These are phyloP conservation scores for Acanthochromis polyacanthus DNA, from an alignment of 2,113 vertebrate genomes.

Conservation along the genomic window DNA sequence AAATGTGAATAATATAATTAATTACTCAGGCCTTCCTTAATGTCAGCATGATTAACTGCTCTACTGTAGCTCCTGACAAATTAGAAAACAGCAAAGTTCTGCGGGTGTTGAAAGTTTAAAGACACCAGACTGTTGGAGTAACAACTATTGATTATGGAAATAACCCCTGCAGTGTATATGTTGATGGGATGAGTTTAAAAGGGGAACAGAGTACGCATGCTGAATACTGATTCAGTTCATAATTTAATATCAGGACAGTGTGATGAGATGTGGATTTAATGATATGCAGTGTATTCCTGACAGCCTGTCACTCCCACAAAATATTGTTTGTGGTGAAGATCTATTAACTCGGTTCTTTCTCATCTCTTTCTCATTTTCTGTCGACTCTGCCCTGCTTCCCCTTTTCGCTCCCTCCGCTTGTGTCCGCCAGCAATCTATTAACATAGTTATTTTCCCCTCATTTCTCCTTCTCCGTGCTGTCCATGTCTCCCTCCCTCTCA, in stretches of 20 bases:
- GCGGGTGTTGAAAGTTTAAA: conserved; percentile 35
- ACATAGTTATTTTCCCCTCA: conserved; percentile 27
- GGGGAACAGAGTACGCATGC: neutral
- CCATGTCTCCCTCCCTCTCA: conserved; percentile 16
- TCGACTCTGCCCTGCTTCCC: conserved; percentile 25
- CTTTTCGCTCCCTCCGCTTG: neutral
- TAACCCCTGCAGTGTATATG: conserved; percentile 30
- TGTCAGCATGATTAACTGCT: conserved; percentile 24
- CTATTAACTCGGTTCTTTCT: conserved; percentile 45
- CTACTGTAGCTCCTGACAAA: conserved; percentile 7
- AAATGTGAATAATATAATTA: conserved; percentile 14
- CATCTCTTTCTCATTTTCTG: conserved; percentile 34
- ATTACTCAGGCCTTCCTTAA: conserved; percentile 1
- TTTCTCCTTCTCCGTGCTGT: conserved; percentile 11
- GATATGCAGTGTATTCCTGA: conserved; percentile 39
- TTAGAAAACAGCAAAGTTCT: conserved; percentile 24
- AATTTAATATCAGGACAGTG: conserved; percentile 36
- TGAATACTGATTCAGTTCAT: conserved; percentile 44
- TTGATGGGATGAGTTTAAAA: conserved; percentile 25
- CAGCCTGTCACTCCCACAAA: conserved; percentile 45
- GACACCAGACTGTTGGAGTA: conserved; percentile 44
- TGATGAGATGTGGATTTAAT: conserved; percentile 45
- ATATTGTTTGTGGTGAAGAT: conserved; percentile 51
- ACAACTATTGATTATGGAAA: conserved; percentile 69
- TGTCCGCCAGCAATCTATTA: conserved; percentile 45